Base-by-base conservation (phyloP, 2,888 invertebrate genomes). In the Lagria hirta region DNA sequence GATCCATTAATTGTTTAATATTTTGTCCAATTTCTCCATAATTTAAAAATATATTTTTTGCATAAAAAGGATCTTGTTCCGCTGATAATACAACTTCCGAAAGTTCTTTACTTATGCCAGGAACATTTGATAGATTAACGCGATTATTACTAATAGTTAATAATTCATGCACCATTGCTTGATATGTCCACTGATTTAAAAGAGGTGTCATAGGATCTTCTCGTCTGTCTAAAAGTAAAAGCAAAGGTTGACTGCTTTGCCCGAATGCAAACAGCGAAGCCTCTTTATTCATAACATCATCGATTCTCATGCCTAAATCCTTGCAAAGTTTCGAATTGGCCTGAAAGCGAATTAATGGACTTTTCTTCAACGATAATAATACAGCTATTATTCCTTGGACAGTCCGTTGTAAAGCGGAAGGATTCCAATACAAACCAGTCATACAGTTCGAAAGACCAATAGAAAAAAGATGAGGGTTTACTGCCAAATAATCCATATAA, bases 101-200 rank as follows among this genome's bases (percentile, higher is more conserved):
- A 51, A 94, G 81, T 62, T 97, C 97, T 69, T 90, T 89, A 11
- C 85, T 82, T 48, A 94, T 85, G 26, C 88, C 91, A 7, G 89
- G 84, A 14, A 92, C 81, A 52, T 84, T 81, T 1, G 90, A 86
- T 48, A 99, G 79, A 68, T 86, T 91, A 14, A 99, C 96, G 43
- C 97, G 82, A 73, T 96, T 95, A 71, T 95, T 96, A 62, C 84
- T 84, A 52, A 99, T 95, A 0, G 86, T 86, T 23, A 99, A 72
- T 35, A 99, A 72, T 72, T 99, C 98, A 72, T 99, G 99, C 5
- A 99, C 95, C 99, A 99, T 99, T 1, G 99, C 99, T 72, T 99
- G 98, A 74, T 99, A 99, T 0, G 98, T 99, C 99, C 99, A 99
- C 79, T 95, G 81, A 72, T 91, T 95, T 16, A 99, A 73, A 38